Evolutionary conservation across 1,140 invertebrate species (phyloP).

Genomic region (Ostrea denselamellosa): DNA sequence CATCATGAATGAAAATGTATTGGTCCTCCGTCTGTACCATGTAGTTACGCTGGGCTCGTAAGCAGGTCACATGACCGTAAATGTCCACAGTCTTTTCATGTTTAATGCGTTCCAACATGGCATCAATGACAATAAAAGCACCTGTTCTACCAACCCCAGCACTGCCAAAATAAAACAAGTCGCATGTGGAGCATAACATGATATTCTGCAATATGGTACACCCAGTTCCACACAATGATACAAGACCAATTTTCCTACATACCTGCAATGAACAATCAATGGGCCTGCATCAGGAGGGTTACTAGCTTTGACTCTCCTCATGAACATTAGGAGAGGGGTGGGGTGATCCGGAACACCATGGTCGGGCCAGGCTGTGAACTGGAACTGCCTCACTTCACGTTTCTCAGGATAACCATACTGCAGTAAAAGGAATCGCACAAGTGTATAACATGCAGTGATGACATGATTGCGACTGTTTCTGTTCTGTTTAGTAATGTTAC

Average conservation of each 20-base stretch:
- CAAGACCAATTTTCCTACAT: background rate
- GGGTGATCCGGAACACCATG: slow-evolving; percentile 99
- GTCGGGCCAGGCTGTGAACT: slow-evolving; percentile 99
- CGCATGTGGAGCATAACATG: too few relatives aligned
- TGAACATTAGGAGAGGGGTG: slow-evolving; percentile 98
- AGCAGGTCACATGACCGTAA: slow-evolving; percentile 98
- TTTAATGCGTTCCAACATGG: slow-evolving; percentile 93
- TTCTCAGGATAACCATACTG: slow-evolving; percentile 79
- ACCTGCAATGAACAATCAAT: slow-evolving; percentile 96
- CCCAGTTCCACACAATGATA: too few relatives aligned
- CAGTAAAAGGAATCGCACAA: background rate
- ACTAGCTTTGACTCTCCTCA: slow-evolving; percentile 90
- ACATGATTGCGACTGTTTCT: too few relatives aligned
- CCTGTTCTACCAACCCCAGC: slow-evolving; percentile 99
- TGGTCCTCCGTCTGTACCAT: slow-evolving; percentile 97
- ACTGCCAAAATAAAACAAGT: slow-evolving; percentile 81
- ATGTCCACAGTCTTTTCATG: slow-evolving; percentile 99
- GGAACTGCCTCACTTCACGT: slow-evolving; percentile 97
- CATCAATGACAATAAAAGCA: slow-evolving; percentile 97
- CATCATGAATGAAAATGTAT: slow-evolving; percentile 99
- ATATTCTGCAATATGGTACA: too few relatives aligned
- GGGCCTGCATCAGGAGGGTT: slow-evolving; percentile 95
- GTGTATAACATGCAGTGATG: background rate
- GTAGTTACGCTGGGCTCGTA: slow-evolving; percentile 92
- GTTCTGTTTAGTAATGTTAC: too few relatives aligned